These are phyloP conservation scores for Sylvilagus bachmani DNA, from an alignment of 2,113 vertebrate genomes.

Conservation along the genomic window DNA sequence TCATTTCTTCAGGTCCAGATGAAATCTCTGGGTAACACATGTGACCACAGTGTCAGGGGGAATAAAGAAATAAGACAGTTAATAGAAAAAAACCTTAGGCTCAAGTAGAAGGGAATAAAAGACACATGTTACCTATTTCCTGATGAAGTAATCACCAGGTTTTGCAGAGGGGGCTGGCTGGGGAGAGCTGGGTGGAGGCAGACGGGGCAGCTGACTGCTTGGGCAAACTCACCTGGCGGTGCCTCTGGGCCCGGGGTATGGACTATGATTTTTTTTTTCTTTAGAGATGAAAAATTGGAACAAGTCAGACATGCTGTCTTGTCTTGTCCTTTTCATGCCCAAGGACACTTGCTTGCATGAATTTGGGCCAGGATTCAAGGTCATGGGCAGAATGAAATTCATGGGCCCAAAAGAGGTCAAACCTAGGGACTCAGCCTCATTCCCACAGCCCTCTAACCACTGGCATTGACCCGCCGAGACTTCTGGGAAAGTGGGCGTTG, in stretches of 20 bases:
- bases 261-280: neutral
- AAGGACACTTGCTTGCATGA: neutral
- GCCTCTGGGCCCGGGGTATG: neutral
- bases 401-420: neutral
- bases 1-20: constrained; percentile 22
- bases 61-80: constrained; percentile 18
- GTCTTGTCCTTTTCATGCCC: neutral
- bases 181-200: neutral
- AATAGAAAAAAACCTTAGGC: neutral
- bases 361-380: neutral
- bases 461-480: neutral
- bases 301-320: neutral
- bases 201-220: accelerated
- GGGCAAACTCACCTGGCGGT: neutral
- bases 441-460: neutral
- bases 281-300: neutral
- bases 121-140: neutral
- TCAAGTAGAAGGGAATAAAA: constrained; percentile 61
- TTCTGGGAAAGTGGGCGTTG: neutral
- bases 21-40: constrained; percentile 47
- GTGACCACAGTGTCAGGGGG: neutral
- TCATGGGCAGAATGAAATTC: neutral
- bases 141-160: neutral
- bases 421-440: neutral
- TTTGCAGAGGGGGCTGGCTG: neutral